A percentile compares a stretch with the other conserved stretches of the same genome.
phyloP scores from a whole-genome alignment of 2,113 vertebrate species.

The Albula goreensis region DNA sequence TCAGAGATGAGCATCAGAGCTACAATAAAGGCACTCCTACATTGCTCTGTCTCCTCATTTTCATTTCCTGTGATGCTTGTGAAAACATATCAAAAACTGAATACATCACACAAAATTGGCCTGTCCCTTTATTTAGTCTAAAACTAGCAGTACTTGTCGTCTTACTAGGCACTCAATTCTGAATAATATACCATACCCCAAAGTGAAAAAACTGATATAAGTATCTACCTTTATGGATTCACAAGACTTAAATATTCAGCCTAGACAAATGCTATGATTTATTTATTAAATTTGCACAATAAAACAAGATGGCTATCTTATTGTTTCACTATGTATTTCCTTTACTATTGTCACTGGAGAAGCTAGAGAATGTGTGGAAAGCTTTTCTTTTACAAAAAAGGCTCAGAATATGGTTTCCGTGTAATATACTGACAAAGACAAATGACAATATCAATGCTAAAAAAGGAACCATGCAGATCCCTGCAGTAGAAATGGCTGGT shows the following conservation, averaged over 20 bases:
- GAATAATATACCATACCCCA: neutral
- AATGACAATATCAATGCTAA: neutral
- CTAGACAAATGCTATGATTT: neutral
- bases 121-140: neutral
- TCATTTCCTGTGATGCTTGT: neutral
- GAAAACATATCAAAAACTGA: neutral
- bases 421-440: constrained; percentile 3
- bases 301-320: neutral
- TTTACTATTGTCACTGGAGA: neutral
- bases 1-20: neutral
- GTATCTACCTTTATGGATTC: neutral
- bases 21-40: neutral
- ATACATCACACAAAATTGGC: neutral
- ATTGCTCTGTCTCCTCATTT: neutral
- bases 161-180: neutral
- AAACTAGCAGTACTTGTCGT: neutral
- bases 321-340: neutral
- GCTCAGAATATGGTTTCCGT: neutral
- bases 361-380: neutral
- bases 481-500: neutral
- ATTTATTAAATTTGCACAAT: neutral
- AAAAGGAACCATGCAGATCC: neutral
- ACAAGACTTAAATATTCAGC: neutral
- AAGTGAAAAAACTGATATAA: neutral
- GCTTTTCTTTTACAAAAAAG: neutral